These are phyloP conservation scores for Zaprionus kolodkinae DNA, from an alignment of 1,140 invertebrate genomes.

Conservation along the genomic window DNA sequence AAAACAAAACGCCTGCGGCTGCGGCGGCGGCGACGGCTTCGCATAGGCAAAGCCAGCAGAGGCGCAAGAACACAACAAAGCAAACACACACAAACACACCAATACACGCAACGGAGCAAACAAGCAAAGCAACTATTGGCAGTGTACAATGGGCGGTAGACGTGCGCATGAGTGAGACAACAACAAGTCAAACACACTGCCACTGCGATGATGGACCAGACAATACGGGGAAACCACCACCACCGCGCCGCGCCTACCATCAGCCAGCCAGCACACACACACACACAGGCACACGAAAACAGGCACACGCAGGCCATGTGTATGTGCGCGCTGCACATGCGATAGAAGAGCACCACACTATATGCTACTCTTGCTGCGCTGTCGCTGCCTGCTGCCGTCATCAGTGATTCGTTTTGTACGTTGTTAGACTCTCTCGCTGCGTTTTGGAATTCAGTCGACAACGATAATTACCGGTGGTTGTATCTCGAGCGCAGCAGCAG, in stretches of 20 bases:
- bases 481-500: constrained; percentile 70
- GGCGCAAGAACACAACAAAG: constrained; percentile 11
- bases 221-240: constrained; percentile 34
- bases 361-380: constrained; percentile 35
- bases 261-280: too few species aligned
- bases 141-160: constrained; percentile 18
- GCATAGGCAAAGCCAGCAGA: constrained; percentile 23
- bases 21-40: constrained; percentile 9
- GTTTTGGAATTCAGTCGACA: constrained; percentile 84
- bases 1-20: constrained; percentile 72
- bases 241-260: background rate
- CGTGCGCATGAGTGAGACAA: constrained; percentile 46
- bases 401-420: constrained; percentile 79
- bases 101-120: background rate
- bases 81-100: constrained; percentile 17
- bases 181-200: constrained; percentile 14
- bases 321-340: background rate
- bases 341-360: constrained; percentile 53
- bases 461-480: constrained; percentile 84
- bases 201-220: background rate
- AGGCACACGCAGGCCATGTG: background rate
- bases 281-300: background rate
- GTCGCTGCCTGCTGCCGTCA: constrained; percentile 52
- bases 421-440: constrained; percentile 83
- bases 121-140: constrained; percentile 1